Percentiles rank a stretch among this genome's conserved stretches.
These are phyloP conservation scores for Candoia aspera DNA, from an alignment of 2,113 vertebrate species.

Conservation along the genomic window DNA sequence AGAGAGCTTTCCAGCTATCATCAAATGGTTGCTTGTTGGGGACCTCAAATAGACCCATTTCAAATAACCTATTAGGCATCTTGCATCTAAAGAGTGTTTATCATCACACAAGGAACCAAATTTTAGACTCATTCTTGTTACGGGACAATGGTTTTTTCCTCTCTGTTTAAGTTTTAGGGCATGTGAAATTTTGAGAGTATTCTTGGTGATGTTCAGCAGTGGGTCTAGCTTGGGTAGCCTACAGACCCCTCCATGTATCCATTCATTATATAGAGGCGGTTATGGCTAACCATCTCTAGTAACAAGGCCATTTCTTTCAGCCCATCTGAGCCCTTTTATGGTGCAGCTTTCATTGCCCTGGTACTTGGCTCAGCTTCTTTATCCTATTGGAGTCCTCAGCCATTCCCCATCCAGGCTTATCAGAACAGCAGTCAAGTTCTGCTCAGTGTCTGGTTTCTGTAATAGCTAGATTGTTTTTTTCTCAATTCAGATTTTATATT, in stretches of 20 bases:
- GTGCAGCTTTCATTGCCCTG: too few species aligned
- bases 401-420: too few species aligned
- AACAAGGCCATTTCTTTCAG: too few species aligned
- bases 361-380: too few species aligned
- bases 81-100: not conserved
- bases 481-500: too few species aligned
- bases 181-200: not conserved
- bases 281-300: too few species aligned
- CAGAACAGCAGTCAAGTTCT: too few species aligned
- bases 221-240: not conserved
- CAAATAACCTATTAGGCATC: not conserved
- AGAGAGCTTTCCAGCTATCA: accelerated
- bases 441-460: too few species aligned
- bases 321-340: too few species aligned
- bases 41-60: not conserved
- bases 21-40: not conserved
- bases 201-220: not conserved
- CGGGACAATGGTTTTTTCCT: not conserved
- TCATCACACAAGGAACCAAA: not conserved
- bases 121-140: not conserved
- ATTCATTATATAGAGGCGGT: too few species aligned
- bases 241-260: not conserved
- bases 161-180: not conserved
- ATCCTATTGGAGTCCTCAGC: too few species aligned
- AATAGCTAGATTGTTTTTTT: too few species aligned